A percentile compares a stretch with the other conserved stretches of the same genome.
phyloP scores from a whole-genome alignment of 2,888 invertebrate species.

The Copidosoma aretas region DNA sequence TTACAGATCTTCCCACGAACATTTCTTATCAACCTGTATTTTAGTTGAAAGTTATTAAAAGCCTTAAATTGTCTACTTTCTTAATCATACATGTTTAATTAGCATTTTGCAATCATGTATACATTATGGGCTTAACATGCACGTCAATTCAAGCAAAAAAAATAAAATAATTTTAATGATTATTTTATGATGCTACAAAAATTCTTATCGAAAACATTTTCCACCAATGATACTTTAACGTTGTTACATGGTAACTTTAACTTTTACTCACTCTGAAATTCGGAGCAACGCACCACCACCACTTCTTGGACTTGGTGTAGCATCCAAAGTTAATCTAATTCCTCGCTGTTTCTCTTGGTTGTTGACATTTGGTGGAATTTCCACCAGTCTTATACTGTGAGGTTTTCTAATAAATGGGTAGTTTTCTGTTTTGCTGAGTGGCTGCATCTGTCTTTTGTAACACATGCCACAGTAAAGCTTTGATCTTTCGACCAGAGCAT shows the following conservation, averaged over 20 bases:
- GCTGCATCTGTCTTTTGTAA: conserved; percentile 76
- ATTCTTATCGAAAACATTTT: conserved; percentile 14
- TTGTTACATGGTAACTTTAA: conserved; percentile 6
- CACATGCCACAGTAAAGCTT: conserved; percentile 85
- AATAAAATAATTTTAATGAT: conserved; percentile 24
- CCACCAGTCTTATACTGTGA: conserved; percentile 85
- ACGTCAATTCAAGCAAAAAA: conserved; percentile 35
- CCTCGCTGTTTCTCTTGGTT: conserved; percentile 67
- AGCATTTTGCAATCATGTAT: conserved; percentile 19
- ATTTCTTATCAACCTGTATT: conserved; percentile 69
- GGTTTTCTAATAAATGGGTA: conserved; percentile 67
- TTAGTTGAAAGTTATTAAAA: conserved; percentile 58
- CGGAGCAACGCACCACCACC: conserved; percentile 69
- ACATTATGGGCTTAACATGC: conserved; percentile 31
- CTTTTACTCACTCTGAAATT: conserved; percentile 72
- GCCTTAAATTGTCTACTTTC: conserved; percentile 40
- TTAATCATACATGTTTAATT: conserved; percentile 16
- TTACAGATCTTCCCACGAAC: conserved; percentile 73
- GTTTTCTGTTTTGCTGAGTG: conserved; percentile 65
- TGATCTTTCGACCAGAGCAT: conserved; percentile 88
- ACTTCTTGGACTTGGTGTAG: conserved; percentile 62
- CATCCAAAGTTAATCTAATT: conserved; percentile 70
- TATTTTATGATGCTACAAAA: conserved; percentile 21
- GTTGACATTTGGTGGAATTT: conserved; percentile 72
- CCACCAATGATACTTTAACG: background rate